phyloP scores from a whole-genome alignment of 35 echinoderm and acorn worm species.

The Heliocidaris erythrogramma region DNA sequence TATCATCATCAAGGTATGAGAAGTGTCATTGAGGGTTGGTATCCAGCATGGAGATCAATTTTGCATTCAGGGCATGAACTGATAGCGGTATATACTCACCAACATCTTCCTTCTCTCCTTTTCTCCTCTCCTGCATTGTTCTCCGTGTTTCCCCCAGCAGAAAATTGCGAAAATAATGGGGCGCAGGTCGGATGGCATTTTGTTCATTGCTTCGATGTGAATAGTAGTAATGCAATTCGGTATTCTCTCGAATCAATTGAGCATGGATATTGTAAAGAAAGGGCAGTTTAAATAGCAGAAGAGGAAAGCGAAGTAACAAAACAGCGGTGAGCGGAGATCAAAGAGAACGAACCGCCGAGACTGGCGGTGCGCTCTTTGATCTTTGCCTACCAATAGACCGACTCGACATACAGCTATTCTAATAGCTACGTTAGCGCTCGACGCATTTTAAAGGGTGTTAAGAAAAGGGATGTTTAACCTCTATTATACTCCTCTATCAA shows the following conservation, averaged over 20 bases:
- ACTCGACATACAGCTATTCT: constrained; percentile 37
- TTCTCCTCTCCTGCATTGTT: background rate
- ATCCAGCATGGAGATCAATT: background rate
- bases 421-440: background rate
- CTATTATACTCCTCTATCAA: constrained; percentile 12
- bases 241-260: constrained; percentile 48
- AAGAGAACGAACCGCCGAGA: constrained; percentile 39
- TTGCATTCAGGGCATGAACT: background rate
- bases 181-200: background rate
- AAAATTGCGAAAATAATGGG: constrained; percentile 12
- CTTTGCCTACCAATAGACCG: background rate
- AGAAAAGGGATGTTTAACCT: background rate
- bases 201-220: constrained; percentile 30
- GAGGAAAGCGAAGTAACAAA: constrained; percentile 50
- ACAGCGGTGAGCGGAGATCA: constrained; percentile 50
- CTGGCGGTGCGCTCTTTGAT: constrained; percentile 29
- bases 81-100: background rate
- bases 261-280: constrained; percentile 47
- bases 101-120: background rate
- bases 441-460: constrained; percentile 19
- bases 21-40: background rate
- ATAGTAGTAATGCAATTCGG: constrained; percentile 44
- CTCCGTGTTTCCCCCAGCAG: background rate
- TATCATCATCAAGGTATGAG: background rate
- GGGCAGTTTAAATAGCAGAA: constrained; percentile 42